phyloP scores from a whole-genome alignment of 2,113 vertebrate species.

The Sinocyclocheilus anshuiensis region DNA sequence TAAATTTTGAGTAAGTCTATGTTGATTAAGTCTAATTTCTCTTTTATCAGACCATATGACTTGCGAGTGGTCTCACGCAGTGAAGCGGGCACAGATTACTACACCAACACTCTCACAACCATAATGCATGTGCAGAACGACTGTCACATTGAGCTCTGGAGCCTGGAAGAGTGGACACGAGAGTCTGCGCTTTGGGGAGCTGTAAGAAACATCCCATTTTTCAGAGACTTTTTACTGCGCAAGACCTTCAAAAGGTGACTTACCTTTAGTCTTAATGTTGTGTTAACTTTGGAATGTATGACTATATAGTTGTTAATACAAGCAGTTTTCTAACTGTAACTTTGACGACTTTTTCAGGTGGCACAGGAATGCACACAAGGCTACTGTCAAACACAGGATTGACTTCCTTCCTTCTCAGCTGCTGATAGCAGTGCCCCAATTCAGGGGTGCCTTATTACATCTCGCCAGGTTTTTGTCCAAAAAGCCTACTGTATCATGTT shows the following conservation, averaged over 20 bases:
- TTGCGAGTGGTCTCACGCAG: conserved; percentile 69
- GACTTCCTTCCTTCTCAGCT: conserved; percentile 65
- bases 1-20: too few relatives aligned
- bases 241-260: conserved; percentile 76
- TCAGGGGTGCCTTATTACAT: conserved; percentile 75
- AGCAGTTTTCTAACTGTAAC: neutral
- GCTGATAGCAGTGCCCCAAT: conserved; percentile 78
- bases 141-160: conserved; percentile 67
- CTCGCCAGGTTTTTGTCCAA: conserved; percentile 70
- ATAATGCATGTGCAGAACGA: conserved; percentile 75
- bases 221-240: conserved; percentile 72
- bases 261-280: neutral
- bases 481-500: too few relatives aligned
- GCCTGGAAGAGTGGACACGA: conserved; percentile 77
- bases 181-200: conserved; percentile 75
- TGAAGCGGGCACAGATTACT: conserved; percentile 76
- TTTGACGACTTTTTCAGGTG: conserved; percentile 69
- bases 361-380: conserved; percentile 63
- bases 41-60: conserved; percentile 77
- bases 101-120: conserved; percentile 76
- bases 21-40: neutral
- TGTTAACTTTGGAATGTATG: neutral
- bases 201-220: conserved; percentile 76
- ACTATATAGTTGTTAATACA: neutral
- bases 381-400: conserved; percentile 55